These are phyloP conservation scores for Porphyrio hochstetteri DNA, from an alignment of 2,113 vertebrate species.

Conservation along the genomic window DNA sequence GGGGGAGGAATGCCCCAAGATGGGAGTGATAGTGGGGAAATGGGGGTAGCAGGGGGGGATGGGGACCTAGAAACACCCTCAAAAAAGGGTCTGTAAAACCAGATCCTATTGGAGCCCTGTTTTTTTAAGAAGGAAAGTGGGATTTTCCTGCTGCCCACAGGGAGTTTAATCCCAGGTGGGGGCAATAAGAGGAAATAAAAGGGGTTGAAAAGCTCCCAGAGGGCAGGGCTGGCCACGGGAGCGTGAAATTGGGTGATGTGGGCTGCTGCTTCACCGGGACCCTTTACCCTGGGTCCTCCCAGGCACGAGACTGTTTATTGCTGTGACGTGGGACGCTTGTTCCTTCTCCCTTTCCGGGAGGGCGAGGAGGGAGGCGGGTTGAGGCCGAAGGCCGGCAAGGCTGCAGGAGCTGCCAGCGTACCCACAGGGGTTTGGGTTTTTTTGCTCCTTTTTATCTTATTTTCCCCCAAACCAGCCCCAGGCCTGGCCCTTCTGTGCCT, in stretches of 20 bases:
- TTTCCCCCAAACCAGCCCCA: background rate
- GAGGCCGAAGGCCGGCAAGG: background rate
- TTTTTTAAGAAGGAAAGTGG: background rate
- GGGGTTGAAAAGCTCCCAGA: background rate
- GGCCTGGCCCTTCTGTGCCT: rapidly evolving
- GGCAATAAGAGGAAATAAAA: background rate
- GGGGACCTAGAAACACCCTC: background rate
- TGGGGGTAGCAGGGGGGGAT: background rate
- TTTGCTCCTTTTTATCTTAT: background rate
- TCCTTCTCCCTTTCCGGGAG: constrained; percentile 33
- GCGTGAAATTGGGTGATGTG: background rate
- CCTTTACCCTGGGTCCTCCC: background rate
- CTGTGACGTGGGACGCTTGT: background rate
- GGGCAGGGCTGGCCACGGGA: background rate
- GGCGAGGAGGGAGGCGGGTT: background rate
- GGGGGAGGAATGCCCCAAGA: rapidly evolving
- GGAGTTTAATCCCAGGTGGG: background rate
- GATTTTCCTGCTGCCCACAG: background rate
- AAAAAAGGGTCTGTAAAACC: background rate
- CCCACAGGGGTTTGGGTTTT: rapidly evolving
- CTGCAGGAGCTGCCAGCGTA: rapidly evolving
- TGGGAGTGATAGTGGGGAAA: background rate
- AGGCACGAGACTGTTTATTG: background rate
- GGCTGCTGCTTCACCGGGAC: background rate
- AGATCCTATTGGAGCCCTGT: background rate